Conservation (phyloP, 2,113 vertebrate species). For the Gila orcuttii region DNA sequence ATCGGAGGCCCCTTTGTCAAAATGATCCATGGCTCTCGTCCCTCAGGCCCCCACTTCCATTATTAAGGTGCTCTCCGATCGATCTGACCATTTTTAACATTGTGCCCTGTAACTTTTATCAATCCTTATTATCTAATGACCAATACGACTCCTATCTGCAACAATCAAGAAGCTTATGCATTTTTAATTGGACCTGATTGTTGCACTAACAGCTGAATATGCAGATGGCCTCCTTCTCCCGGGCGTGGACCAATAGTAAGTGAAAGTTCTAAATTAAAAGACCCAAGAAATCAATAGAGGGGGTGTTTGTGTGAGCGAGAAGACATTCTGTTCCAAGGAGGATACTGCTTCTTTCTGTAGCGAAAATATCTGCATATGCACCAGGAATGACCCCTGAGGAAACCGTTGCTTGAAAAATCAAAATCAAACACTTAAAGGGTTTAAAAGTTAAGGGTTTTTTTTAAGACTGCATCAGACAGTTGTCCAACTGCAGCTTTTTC, state of each 20-base stretch:
- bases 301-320: slow-evolving; percentile 64
- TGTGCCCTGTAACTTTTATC: slow-evolving; percentile 82
- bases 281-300: slow-evolving; percentile 75
- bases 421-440: slow-evolving; percentile 46
- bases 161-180: slow-evolving; percentile 80
- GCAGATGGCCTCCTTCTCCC: slow-evolving; percentile 66
- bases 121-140: slow-evolving; percentile 88
- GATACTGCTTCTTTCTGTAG: background rate
- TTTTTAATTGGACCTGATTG: slow-evolving; percentile 91
- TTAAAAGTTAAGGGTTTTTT: slow-evolving; percentile 67
- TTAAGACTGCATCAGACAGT: slow-evolving; percentile 69
- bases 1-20: slow-evolving; percentile 81
- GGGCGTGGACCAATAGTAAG: slow-evolving; percentile 69
- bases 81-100: slow-evolving; percentile 84
- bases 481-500: slow-evolving; percentile 59
- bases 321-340: slow-evolving; percentile 57
- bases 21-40: slow-evolving; percentile 83
- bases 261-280: slow-evolving; percentile 78
- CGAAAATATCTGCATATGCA: background rate
- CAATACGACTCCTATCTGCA: slow-evolving; percentile 76
- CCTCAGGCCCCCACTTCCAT: slow-evolving; percentile 79
- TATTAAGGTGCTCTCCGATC: slow-evolving; percentile 83
- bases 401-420: background rate
- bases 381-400: slow-evolving; percentile 8
- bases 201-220: slow-evolving; percentile 83